Percentiles rank a stretch among this genome's conserved stretches.
Evolutionary conservation across 1,140 invertebrate genomes (phyloP).

Genomic region (Drosophila bipectinata): DNA sequence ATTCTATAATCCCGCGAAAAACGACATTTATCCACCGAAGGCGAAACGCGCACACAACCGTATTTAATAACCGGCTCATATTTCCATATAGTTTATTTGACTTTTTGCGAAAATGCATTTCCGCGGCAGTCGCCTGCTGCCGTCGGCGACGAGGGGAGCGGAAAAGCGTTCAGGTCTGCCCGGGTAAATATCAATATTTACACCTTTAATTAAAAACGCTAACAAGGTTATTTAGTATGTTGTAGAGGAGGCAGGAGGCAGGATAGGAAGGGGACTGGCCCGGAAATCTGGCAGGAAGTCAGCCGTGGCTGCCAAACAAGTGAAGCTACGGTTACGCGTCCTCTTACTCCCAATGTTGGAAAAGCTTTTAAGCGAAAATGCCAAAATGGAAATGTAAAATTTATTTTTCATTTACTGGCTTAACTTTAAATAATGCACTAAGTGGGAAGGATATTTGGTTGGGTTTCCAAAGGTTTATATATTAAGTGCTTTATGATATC

Average conservation of each 20-base stretch:
- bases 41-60: conserved; percentile 26
- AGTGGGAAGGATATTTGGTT: neutral
- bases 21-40: conserved; percentile 21
- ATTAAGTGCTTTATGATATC: too few species aligned
- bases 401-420: conserved; percentile 34
- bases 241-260: conserved; percentile 1
- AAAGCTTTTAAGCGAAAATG: conserved; percentile 76
- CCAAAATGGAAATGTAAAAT: conserved; percentile 72
- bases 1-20: conserved; percentile 16
- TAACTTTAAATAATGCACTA: conserved; percentile 34
- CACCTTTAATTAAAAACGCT: conserved; percentile 83
- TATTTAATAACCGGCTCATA: conserved; percentile 65
- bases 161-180: conserved; percentile 29
- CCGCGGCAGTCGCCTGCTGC: conserved; percentile 47
- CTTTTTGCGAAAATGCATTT: conserved; percentile 75
- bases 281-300: conserved; percentile 69
- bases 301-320: conserved; percentile 46
- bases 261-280: conserved; percentile 6
- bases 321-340: conserved; percentile 21
- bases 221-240: conserved; percentile 81
- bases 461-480: neutral
- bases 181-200: conserved; percentile 83
- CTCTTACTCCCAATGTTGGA: conserved; percentile 11
- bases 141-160: conserved; percentile 14
- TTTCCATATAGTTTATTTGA: conserved; percentile 76